A percentile compares a stretch with the other conserved stretches of the same genome.
Conservation (phyloP, 2,113 vertebrate genomes). For the Zosterops hypoxanthus region DNA sequence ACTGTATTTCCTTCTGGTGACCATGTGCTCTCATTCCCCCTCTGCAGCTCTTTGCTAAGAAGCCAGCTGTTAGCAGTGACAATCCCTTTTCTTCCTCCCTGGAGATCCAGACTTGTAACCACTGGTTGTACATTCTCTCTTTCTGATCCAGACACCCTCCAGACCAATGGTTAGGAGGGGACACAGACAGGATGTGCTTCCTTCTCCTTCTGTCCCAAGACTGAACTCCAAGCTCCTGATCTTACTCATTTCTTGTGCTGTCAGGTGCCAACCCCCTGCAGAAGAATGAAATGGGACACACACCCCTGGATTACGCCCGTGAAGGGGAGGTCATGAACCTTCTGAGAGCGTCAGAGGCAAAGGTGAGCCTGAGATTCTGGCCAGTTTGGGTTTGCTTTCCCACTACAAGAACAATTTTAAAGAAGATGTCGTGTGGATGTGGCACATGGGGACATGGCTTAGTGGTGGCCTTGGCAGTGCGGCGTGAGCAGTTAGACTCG, state of each 20-base stretch:
- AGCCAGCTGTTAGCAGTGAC: background rate
- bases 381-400: background rate
- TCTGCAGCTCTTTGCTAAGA: background rate
- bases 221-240: background rate
- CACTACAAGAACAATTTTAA: background rate
- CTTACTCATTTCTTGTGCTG: background rate
- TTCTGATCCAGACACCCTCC: background rate
- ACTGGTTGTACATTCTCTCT: background rate
- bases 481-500: accelerated
- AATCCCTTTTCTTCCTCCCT: background rate
- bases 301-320: conserved; percentile 86
- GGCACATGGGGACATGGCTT: background rate
- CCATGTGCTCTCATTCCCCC: background rate
- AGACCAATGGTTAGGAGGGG: background rate
- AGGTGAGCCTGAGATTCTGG: conserved; percentile 73
- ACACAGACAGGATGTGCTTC: background rate
- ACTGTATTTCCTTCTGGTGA: background rate
- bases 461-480: background rate
- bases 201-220: conserved; percentile 16
- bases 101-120: accelerated
- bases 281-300: conserved; percentile 91
- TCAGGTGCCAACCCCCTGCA: conserved; percentile 92
- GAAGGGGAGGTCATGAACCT: conserved; percentile 87
- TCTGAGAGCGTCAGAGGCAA: conserved; percentile 82
- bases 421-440: accelerated